Base-by-base conservation (phyloP, 2,888 invertebrate genomes). In the Pyrochroa serraticornis region DNA sequence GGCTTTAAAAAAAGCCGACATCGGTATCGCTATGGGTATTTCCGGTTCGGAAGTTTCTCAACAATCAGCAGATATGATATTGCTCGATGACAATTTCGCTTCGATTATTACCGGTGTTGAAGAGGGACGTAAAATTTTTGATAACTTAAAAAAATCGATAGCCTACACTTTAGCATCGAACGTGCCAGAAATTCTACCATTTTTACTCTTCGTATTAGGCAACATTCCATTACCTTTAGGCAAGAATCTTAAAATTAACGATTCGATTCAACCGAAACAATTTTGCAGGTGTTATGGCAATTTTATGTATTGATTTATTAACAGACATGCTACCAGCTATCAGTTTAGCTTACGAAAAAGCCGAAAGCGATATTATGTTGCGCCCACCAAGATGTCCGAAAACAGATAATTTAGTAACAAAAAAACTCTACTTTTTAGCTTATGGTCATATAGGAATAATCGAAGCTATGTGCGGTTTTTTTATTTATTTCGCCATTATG, bases 401-500 rank as follows among this genome's bases (percentile, higher is more conserved):
- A 1, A 75, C 77, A 3, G 86, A 87, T 64, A 84, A 82, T 62
- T 76, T 87, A 6, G 86, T 87, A 0, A 85, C 82, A 43, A 75
- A 79, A 53, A 83, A 82, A 47, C 79, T 95, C 75, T 87, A 95
- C 72, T 84, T 87, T 30, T 85, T 93, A 71, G 89, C 92, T 0
- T 95, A 94, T 72, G 91, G 91, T 6, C 94, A 94, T 76, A 88
- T 93, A 57, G 95, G 95, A 35, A 84, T 93, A 80, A 89, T 93
- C 41, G 94, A 95, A 78, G 88, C 93, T 0, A 83, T 88, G 0
- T 92, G 92, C 52, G 95, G 93, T 32, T 93, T 95, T 82, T 92
- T 89, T 73, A 86, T 89, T 7, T 95, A 94, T 77, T 93, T 94
- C 75, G 83, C 91, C 58, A 89, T 95, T 43, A 88, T 95, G 87